phyloP scores from a whole-genome alignment of 1,140 invertebrate species.

The Pseudomyrmex gracilis region DNA sequence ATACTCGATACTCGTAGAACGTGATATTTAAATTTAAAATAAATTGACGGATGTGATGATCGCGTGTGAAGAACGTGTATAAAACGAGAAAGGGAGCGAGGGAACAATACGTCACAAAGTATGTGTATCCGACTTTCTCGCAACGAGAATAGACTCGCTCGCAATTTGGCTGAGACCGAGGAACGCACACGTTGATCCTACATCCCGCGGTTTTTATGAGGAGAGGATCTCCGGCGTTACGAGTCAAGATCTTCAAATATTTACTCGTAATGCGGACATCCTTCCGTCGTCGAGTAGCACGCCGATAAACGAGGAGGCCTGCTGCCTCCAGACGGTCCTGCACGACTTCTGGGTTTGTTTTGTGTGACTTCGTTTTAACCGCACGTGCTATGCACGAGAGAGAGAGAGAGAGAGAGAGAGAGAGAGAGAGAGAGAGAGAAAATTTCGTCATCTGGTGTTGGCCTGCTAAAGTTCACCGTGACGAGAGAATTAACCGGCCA shows the following conservation, averaged over 20 bases:
- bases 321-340: conserved; percentile 71
- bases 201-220: conserved; percentile 74
- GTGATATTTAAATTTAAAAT: conserved; percentile 21
- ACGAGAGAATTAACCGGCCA: conserved; percentile 32
- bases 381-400: conserved; percentile 71
- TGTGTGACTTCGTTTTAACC: conserved; percentile 74
- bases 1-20: neutral
- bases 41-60: conserved; percentile 14
- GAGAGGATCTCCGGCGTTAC: conserved; percentile 74
- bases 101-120: conserved; percentile 47
- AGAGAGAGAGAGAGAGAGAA: conserved; percentile 60
- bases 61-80: neutral
- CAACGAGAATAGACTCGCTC: conserved; percentile 49
- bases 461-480: conserved; percentile 71
- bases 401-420: conserved; percentile 57
- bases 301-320: conserved; percentile 74
- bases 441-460: conserved; percentile 82
- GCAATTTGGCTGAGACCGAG: conserved; percentile 64
- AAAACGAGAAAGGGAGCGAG: neutral
- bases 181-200: conserved; percentile 72
- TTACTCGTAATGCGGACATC: conserved; percentile 79
- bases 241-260: conserved; percentile 79
- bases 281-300: conserved; percentile 79
- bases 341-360: conserved; percentile 74
- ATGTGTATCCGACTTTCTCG: conserved; percentile 23